Evolutionary conservation across 2,113 vertebrate species (phyloP).

Genomic region (Mesitornis unicolor): DNA sequence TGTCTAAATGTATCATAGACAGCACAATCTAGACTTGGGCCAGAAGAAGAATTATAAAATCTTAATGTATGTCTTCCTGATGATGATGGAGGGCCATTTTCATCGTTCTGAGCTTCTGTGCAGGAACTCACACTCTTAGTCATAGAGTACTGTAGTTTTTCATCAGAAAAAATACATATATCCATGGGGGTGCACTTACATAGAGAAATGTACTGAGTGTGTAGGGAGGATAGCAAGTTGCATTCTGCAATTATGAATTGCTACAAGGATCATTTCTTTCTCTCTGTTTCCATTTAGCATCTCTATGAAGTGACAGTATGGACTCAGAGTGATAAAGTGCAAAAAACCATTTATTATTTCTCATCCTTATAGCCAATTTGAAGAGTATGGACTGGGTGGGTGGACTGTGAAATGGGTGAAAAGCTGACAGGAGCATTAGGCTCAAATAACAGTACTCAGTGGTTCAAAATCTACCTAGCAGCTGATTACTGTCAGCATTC

Average conservation of each 20-base stretch:
- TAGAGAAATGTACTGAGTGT: not conserved
- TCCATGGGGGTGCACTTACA: not conserved
- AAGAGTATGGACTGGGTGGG: not conserved
- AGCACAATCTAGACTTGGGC: not conserved
- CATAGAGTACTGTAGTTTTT: not conserved
- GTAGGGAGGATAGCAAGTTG: not conserved
- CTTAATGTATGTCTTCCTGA: not conserved
- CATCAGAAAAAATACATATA: not conserved
- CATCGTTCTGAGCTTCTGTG: not conserved
- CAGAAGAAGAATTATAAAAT: not conserved
- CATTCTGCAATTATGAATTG: not conserved
- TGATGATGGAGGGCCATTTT: not conserved
- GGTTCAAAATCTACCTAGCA: not conserved
- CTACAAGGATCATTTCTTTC: not conserved
- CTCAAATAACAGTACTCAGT: not conserved
- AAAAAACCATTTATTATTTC: not conserved
- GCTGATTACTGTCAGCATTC: not conserved
- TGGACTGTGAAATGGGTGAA: not conserved
- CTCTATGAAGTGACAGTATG: not conserved
- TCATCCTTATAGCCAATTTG: not conserved
- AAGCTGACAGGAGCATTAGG: not conserved
- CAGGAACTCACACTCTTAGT: not conserved
- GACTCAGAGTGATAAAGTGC: not conserved
- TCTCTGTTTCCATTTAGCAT: not conserved
- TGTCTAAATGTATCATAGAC: not conserved